phyloP scores from a whole-genome alignment of 2,888 invertebrate species.

The Idaea straminata region DNA sequence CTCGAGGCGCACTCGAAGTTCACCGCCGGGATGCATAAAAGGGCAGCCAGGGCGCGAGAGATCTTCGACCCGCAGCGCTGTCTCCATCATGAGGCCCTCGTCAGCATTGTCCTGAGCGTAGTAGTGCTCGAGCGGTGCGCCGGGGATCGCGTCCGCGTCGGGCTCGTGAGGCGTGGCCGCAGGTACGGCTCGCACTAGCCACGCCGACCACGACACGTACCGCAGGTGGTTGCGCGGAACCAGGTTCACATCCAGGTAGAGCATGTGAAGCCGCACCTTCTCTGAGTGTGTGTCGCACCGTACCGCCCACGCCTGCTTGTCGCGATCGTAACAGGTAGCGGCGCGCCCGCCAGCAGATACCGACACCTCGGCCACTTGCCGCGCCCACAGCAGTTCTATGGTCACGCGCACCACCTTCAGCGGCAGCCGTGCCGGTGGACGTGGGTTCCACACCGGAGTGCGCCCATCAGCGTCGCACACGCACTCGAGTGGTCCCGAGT shows the following conservation, averaged over 20 bases:
- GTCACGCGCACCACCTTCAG: constrained; percentile 85
- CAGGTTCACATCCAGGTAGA: constrained; percentile 87
- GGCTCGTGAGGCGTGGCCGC: constrained; percentile 80
- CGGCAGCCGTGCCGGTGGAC: constrained; percentile 81
- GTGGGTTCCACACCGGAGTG: constrained; percentile 85
- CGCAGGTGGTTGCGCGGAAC: constrained; percentile 88
- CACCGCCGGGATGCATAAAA: constrained; percentile 86
- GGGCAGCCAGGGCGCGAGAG: constrained; percentile 84
- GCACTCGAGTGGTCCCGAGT: constrained; percentile 85
- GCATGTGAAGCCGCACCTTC: constrained; percentile 85
- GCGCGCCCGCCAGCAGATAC: constrained; percentile 80
- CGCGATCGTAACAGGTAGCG: constrained; percentile 87
- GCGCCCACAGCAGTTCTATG: constrained; percentile 87
- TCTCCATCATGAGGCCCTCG: constrained; percentile 90
- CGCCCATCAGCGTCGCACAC: constrained; percentile 85
- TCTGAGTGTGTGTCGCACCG: constrained; percentile 89
- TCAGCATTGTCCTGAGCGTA: constrained; percentile 89
- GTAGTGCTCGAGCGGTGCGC: constrained; percentile 88
- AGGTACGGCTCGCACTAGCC: constrained; percentile 75
- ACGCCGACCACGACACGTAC: constrained; percentile 86
- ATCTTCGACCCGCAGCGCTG: constrained; percentile 86
- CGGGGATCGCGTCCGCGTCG: constrained; percentile 84
- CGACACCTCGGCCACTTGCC: constrained; percentile 77
- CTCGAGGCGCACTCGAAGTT: constrained; percentile 87
- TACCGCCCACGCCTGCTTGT: constrained; percentile 89